A percentile compares a stretch with the other conserved stretches of the same genome.
These are phyloP conservation scores for Ips nitidus DNA, from an alignment of 1,140 invertebrate species.

Conservation along the genomic window DNA sequence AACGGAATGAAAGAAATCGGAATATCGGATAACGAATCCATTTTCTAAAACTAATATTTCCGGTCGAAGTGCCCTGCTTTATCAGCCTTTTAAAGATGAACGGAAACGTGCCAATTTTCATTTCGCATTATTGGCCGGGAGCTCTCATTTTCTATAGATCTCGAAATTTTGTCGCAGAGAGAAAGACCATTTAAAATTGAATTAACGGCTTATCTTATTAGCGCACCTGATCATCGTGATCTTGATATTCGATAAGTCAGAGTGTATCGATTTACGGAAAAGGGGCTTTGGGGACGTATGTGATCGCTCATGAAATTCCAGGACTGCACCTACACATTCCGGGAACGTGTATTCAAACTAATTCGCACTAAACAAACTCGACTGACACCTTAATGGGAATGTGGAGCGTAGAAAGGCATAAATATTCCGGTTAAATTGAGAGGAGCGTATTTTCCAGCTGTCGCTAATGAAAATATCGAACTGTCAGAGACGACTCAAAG, in stretches of 20 bases:
- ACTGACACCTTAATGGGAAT: not conserved
- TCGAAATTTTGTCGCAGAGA: not conserved
- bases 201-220: slow-evolving; percentile 15
- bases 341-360: not conserved
- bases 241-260: not conserved
- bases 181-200: slow-evolving; percentile 9
- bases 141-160: not conserved
- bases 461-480: not conserved
- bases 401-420: slow-evolving; percentile 1
- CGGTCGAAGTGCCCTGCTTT: not conserved
- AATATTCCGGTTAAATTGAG: not conserved
- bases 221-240: slow-evolving; percentile 3
- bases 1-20: too few species aligned
- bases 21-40: slow-evolving; percentile 7
- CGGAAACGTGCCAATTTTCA: slow-evolving; percentile 14
- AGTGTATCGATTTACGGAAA: too few species aligned
- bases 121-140: slow-evolving; percentile 7
- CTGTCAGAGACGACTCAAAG: not conserved
- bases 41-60: slow-evolving; percentile 17
- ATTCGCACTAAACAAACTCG: not conserved
- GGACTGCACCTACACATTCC: too few species aligned
- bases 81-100: slow-evolving; percentile 12
- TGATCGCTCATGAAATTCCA: too few species aligned
- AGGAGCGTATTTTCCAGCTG: slow-evolving; percentile 4
- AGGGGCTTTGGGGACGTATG: too few species aligned